These are phyloP conservation scores for Hyla sarda DNA, from an alignment of 2,113 vertebrate genomes.

Conservation along the genomic window DNA sequence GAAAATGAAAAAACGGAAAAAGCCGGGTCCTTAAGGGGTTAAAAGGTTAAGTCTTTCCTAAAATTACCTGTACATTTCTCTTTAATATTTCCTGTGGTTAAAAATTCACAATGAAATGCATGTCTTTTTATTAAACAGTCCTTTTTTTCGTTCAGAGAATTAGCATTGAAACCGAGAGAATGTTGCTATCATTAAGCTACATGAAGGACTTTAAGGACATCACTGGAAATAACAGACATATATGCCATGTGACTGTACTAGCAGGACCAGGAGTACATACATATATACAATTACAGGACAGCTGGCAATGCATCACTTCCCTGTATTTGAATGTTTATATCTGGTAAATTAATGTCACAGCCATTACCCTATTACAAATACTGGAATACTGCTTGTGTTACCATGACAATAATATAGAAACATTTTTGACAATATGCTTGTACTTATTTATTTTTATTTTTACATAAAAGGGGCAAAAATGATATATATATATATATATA, in stretches of 20 bases:
- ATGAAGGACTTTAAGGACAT: slow-evolving; percentile 20
- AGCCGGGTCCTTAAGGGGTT: too few relatives aligned
- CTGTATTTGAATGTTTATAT: neutral
- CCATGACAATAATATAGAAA: too few relatives aligned
- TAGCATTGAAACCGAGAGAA: neutral
- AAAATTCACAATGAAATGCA: neutral
- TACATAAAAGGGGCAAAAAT: too few relatives aligned
- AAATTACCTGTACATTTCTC: neutral
- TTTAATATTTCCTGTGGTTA: neutral
- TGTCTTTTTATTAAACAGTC: neutral
- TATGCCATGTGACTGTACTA: slow-evolving; percentile 16
- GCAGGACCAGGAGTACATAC: neutral
- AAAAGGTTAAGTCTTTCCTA: too few relatives aligned
- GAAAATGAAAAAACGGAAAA: too few relatives aligned
- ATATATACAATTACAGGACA: neutral
- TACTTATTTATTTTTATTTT: too few relatives aligned
- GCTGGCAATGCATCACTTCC: slow-evolving; percentile 1
- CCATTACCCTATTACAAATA: neutral
- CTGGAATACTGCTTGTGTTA: neutral
- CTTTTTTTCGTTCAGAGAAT: neutral
- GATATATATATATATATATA: too few relatives aligned
- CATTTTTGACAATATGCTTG: too few relatives aligned
- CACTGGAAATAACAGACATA: neutral
- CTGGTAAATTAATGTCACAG: slow-evolving; percentile 3
- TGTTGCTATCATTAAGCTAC: neutral